phyloP scores from a whole-genome alignment of 2,113 vertebrate genomes.

The Phainopepla nitens region DNA sequence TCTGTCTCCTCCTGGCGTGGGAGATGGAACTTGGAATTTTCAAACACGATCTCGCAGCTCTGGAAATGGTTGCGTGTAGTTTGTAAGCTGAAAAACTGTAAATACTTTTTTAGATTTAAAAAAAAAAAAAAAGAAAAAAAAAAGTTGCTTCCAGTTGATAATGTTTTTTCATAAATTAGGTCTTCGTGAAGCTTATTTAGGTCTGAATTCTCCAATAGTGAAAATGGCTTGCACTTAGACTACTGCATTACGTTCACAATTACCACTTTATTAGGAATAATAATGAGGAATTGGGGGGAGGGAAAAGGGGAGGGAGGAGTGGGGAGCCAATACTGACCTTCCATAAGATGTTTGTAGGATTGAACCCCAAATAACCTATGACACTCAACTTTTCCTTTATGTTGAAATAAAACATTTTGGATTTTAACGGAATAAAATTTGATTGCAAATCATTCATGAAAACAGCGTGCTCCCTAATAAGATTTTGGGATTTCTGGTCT shows the following conservation, averaged over 20 bases:
- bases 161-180: not conserved
- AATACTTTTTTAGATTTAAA: conserved; percentile 52
- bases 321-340: conserved; percentile 61
- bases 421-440: conserved; percentile 37
- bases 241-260: conserved; percentile 43
- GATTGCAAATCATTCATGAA: conserved; percentile 25
- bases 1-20: not conserved
- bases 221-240: conserved; percentile 59
- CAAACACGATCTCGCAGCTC: not conserved
- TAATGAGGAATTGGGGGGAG: not conserved
- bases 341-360: conserved; percentile 19
- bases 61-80: not conserved
- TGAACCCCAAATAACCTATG: conserved; percentile 20
- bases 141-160: not conserved
- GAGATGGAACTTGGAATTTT: not conserved
- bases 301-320: not conserved
- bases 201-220: conserved; percentile 43
- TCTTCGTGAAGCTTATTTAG: conserved; percentile 27
- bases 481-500: conserved; percentile 39
- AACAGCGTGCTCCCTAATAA: conserved; percentile 25
- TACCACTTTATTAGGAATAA: conserved; percentile 46
- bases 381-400: conserved; percentile 35
- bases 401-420: conserved; percentile 38
- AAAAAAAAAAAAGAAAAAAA: not conserved
- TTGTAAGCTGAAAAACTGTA: conserved; percentile 51